Conservation (phyloP, 2,113 vertebrate species). For the Saguinus imperator region DNA sequence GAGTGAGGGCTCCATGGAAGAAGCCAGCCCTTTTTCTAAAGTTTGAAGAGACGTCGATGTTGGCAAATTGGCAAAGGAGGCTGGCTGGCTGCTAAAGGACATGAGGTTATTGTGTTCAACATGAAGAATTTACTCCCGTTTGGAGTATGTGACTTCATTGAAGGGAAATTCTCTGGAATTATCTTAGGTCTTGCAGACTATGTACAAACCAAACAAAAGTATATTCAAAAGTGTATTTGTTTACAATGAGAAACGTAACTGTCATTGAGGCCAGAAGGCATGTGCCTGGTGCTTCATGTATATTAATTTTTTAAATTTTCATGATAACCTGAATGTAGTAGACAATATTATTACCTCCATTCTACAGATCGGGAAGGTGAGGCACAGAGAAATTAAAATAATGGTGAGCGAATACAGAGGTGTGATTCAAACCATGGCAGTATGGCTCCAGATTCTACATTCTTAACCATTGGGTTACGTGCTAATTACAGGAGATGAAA, state of each 20-base stretch:
- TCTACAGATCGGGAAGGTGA: background rate
- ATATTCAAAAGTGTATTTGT: background rate
- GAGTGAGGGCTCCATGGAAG: background rate
- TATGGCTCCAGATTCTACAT: background rate
- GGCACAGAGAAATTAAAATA: background rate
- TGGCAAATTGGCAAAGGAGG: background rate
- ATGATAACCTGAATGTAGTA: background rate
- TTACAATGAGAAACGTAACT: background rate
- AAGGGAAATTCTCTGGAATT: background rate
- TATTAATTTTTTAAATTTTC: background rate
- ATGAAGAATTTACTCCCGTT: background rate
- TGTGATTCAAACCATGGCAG: background rate
- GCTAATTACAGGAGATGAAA: background rate
- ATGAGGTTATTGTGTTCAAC: background rate
- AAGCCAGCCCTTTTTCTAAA: background rate
- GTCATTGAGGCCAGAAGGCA: background rate
- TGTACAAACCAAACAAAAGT: background rate
- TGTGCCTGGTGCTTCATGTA: background rate
- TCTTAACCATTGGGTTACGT: background rate
- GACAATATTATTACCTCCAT: background rate
- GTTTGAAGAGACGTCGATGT: background rate
- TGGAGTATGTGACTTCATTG: fast-evolving
- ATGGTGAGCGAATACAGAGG: background rate
- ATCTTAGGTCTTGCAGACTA: background rate
- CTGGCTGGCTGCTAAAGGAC: background rate